A percentile compares a stretch with the other conserved stretches of the same genome.
Conservation (phyloP, 2,888 invertebrate species). For the Monopis laevigella region DNA sequence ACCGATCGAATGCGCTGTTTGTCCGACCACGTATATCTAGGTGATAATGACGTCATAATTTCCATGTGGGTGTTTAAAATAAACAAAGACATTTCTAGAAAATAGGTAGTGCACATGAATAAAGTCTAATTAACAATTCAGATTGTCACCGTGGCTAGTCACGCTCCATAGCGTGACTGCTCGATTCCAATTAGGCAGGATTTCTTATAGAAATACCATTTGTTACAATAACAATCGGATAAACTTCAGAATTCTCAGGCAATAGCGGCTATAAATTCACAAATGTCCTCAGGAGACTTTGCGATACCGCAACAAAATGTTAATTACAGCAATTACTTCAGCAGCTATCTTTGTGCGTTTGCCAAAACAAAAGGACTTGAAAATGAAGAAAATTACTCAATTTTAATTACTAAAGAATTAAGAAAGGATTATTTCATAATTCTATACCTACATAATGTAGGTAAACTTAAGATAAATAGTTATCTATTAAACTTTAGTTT, state of each 20-base stretch:
- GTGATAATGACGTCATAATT: slow-evolving; percentile 3
- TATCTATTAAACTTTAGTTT: too few relatives aligned
- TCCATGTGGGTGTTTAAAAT: background rate
- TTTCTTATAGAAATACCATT: slow-evolving; percentile 26
- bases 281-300: slow-evolving; percentile 1
- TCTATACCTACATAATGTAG: too few relatives aligned
- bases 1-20: too few relatives aligned
- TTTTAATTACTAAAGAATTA: too few relatives aligned
- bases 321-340: too few relatives aligned
- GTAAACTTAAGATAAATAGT: too few relatives aligned
- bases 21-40: background rate
- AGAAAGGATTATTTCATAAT: too few relatives aligned
- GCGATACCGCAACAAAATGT: too few relatives aligned
- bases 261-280: slow-evolving; percentile 5
- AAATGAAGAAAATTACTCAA: too few relatives aligned
- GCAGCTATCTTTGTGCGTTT: too few relatives aligned
- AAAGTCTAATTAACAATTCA: slow-evolving; percentile 35
- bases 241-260: slow-evolving; percentile 1
- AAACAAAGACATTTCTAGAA: slow-evolving; percentile 4
- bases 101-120: slow-evolving; percentile 11
- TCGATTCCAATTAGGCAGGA: slow-evolving; percentile 34
- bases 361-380: too few relatives aligned
- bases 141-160: slow-evolving; percentile 39
- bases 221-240: slow-evolving; percentile 10
- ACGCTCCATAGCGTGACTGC: slow-evolving; percentile 39